Evolutionary conservation across 92 coral and sea anemone genomes (phyloP), one percentile per base, ranked within the genome.

Genomic region (Paragorgia papillata): DNA sequence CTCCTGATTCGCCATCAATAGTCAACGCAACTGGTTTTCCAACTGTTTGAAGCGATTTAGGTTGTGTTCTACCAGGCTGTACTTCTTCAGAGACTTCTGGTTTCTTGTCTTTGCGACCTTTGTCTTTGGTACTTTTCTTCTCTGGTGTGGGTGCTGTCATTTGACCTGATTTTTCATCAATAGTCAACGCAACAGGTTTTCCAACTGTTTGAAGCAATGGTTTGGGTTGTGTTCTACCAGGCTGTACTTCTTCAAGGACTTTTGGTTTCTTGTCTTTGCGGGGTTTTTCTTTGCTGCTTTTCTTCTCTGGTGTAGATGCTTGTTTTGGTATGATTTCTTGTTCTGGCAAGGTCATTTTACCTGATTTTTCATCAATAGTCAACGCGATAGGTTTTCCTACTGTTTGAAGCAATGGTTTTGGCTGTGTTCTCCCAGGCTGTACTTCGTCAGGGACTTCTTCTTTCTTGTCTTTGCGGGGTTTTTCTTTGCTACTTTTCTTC

Each of bases 331-430:
- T 28, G n/a, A n/a, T n/a, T 17, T 21, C 21, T 46, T 44, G 43
- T 27, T 54, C 30, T n/a, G 78, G 63, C 18, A 58, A 5, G n/a
- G 50, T 32, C 4, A 53, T 17, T 3, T 27, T 32, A 17, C 53
- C 40, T 3, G 78, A 31, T 3, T 39, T 48, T 8, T 24, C 64
- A 29, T 71, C 78, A 34, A 71, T 54, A 8, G 64, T 71, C 33
- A 71, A 55, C 57, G 39, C 57, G 12, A 71, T 31, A 20, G 64
- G 63, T 28, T 55, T 71, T 8, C 63, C 78, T n/a, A 71, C 78
- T 20, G 64, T 35, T 51, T 71, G 29, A 34, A 14, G 34, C 34
- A 35, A 48, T 13, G 44, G 25, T 39, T 32, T 65, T 18, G 53
- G 73, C 33, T 65, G 73, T 55, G 24, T 27, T 19, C 29, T 55